These are phyloP conservation scores for Anastrepha obliqua DNA, from an alignment of 1,140 invertebrate species.

Conservation along the genomic window DNA sequence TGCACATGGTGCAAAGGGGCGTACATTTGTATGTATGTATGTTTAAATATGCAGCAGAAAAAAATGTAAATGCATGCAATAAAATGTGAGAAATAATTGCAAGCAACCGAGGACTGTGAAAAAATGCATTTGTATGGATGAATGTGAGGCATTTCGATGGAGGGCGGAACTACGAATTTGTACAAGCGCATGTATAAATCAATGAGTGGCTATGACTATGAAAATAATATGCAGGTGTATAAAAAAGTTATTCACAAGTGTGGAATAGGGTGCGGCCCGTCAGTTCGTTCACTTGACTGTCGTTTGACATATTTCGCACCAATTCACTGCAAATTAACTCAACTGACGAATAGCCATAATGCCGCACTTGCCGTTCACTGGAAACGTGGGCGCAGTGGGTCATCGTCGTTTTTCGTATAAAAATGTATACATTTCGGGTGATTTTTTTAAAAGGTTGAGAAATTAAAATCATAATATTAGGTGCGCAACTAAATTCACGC, in stretches of 20 bases:
- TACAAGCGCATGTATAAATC: too few relatives aligned
- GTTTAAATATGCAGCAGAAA: not conserved
- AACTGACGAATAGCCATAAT: not conserved
- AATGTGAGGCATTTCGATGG: not conserved
- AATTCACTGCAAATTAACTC: conserved; percentile 12
- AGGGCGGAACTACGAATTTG: not conserved
- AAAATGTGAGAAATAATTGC: conserved; percentile 47
- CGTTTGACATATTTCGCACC: conserved; percentile 28
- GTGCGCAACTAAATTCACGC: too few relatives aligned
- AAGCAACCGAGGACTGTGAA: not conserved
- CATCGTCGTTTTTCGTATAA: not conserved
- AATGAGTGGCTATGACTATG: too few relatives aligned
- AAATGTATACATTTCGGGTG: too few relatives aligned
- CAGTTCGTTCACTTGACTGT: not conserved
- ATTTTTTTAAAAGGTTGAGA: too few relatives aligned
- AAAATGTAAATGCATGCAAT: conserved; percentile 33
- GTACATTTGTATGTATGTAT: not conserved
- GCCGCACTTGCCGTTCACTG: not conserved
- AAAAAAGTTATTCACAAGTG: not conserved
- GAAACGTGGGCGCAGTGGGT: not conserved
- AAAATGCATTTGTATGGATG: not conserved
- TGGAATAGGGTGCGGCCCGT: not conserved
- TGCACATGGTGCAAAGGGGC: not conserved
- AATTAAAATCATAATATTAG: too few relatives aligned
- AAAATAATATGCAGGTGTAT: too few relatives aligned